These are phyloP conservation scores for Merodon equestris DNA, from an alignment of 2,888 invertebrate species.

Conservation along the genomic window DNA sequence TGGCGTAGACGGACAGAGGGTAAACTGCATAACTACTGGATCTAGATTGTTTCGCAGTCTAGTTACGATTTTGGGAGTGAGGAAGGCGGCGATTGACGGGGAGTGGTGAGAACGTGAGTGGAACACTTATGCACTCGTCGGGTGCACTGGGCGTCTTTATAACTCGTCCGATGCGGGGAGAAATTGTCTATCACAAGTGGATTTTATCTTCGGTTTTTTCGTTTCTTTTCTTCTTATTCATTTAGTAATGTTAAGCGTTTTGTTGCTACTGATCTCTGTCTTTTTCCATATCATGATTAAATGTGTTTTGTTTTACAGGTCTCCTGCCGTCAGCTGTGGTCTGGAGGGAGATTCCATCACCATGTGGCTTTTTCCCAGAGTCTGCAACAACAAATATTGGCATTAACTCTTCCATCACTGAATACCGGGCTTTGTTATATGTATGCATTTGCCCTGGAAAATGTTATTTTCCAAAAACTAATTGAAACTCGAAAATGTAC, in stretches of 20 bases:
- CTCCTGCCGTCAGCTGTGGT: no score
- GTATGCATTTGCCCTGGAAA: conserved; percentile 21
- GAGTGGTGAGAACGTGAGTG: conserved; percentile 47
- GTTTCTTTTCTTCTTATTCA: no score
- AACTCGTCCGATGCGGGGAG: conserved; percentile 30
- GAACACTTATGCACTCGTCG: conserved; percentile 53
- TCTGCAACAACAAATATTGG: conserved; percentile 3
- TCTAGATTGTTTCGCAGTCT: conserved; percentile 53
- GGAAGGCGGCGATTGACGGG: conserved; percentile 31
- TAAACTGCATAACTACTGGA: conserved; percentile 37
- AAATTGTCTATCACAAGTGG: conserved; percentile 58
- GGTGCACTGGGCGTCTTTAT: conserved; percentile 38
- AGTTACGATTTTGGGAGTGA: conserved; percentile 38
- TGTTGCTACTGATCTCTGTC: no score
- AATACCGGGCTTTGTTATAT: no score
- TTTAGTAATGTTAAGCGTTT: no score
- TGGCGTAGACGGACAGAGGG: neutral
- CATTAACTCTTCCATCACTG: no score
- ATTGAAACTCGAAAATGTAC: conserved; percentile 43
- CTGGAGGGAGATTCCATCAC: conserved; percentile 6
- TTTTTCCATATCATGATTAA: no score
- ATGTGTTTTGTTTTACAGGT: no score
- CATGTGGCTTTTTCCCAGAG: conserved; percentile 36
- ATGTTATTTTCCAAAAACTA: conserved; percentile 39
- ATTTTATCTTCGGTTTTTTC: neutral